These are phyloP conservation scores for Horisme vitalbata DNA, from an alignment of 2,888 invertebrate genomes.

Conservation along the genomic window DNA sequence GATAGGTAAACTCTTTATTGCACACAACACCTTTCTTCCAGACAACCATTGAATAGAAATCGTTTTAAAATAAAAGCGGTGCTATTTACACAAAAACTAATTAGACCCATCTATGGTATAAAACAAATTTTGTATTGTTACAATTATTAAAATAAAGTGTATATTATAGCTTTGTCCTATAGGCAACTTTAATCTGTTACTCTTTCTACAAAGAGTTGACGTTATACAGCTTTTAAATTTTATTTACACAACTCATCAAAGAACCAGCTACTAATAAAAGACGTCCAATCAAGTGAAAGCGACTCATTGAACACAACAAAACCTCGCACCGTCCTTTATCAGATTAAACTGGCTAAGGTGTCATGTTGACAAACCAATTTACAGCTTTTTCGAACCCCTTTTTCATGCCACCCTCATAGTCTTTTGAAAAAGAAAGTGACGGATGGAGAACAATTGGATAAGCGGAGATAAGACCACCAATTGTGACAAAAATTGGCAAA, in stretches of 20 bases:
- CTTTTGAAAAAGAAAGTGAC: slow-evolving; percentile 60
- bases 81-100: no score
- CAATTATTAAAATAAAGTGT: no score
- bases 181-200: no score
- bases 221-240: slow-evolving; percentile 14
- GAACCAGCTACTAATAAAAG: slow-evolving; percentile 15
- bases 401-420: slow-evolving; percentile 47
- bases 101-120: no score
- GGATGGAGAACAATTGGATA: slow-evolving; percentile 41
- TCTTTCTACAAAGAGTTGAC: no score
- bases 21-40: no score
- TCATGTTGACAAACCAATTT: slow-evolving; percentile 74
- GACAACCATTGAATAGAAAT: no score
- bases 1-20: no score
- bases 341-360: slow-evolving; percentile 36
- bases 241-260: slow-evolving; percentile 22
- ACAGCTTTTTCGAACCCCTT: slow-evolving; percentile 24
- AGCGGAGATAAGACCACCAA: slow-evolving; percentile 67
- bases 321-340: slow-evolving; percentile 13
- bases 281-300: slow-evolving; percentile 23
- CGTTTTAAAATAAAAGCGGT: no score
- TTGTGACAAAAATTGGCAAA: slow-evolving; percentile 75
- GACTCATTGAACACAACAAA: slow-evolving; percentile 17
- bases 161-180: no score
- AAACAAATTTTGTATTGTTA: no score